Percentiles rank a stretch among this genome's conserved stretches.
Conservation (phyloP, 2,113 vertebrate species). For the Menura novaehollandiae region DNA sequence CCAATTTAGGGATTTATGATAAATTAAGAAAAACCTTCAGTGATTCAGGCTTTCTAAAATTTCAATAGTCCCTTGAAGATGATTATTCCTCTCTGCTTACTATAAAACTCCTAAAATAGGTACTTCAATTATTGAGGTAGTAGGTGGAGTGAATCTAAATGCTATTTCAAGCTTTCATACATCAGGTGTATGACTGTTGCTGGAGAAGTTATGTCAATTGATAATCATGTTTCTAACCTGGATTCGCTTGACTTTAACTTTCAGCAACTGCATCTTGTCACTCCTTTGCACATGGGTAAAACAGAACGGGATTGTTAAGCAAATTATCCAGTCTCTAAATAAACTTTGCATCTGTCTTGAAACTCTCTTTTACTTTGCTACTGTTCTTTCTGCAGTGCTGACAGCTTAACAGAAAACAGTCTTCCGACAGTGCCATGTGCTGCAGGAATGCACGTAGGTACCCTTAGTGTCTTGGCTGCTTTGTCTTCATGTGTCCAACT, state of each 20-base stretch:
- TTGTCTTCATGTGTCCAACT: rapidly evolving
- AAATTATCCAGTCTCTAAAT: not conserved
- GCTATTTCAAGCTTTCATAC: not conserved
- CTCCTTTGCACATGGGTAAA: not conserved
- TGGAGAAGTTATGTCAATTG: not conserved
- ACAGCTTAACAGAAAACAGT: not conserved
- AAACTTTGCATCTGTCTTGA: not conserved
- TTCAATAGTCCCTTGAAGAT: not conserved
- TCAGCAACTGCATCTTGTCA: not conserved
- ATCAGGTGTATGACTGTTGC: not conserved
- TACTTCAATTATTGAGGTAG: not conserved
- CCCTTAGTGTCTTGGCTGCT: rapidly evolving
- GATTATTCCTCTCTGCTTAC: not conserved
- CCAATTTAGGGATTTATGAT: not conserved
- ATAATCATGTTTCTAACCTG: not conserved
- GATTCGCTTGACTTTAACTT: not conserved
- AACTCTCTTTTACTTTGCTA: not conserved
- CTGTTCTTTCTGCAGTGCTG: not conserved
- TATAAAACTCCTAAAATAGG: not conserved
- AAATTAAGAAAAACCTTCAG: not conserved
- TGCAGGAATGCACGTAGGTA: not conserved
- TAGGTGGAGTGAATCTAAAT: not conserved
- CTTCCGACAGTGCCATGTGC: not conserved
- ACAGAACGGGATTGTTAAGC: not conserved
- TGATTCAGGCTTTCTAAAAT: not conserved